A percentile compares a stretch with the other conserved stretches of the same genome.
Evolutionary conservation across 2,888 invertebrate species (phyloP).

Genomic region (Megamerina dolium): DNA sequence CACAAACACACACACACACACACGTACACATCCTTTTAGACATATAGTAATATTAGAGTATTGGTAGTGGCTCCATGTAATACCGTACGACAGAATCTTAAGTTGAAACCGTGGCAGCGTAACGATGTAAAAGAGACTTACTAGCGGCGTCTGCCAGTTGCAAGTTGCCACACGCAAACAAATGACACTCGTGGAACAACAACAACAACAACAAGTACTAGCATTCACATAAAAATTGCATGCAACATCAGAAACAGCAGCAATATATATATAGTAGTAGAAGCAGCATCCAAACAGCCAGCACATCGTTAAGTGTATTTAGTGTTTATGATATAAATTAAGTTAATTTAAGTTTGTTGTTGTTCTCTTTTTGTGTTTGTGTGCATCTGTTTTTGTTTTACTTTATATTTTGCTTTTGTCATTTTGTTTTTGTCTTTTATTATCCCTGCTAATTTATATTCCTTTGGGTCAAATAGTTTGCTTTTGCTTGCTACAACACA

Average conservation of each 20-base stretch:
- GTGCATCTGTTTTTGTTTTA: neutral
- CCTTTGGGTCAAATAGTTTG: too few species aligned
- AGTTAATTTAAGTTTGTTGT: slow-evolving; percentile 22
- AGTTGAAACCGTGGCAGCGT: too few species aligned
- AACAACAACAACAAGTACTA: slow-evolving; percentile 2
- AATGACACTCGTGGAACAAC: neutral
- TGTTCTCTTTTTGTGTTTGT: slow-evolving; percentile 7
- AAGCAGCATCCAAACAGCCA: slow-evolving; percentile 1
- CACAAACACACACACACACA: too few species aligned
- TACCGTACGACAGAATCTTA: too few species aligned
- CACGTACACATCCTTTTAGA: too few species aligned
- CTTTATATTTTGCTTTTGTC: neutral
- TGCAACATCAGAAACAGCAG: slow-evolving; percentile 3
- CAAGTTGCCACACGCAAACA: too few species aligned
- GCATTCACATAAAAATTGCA: neutral
- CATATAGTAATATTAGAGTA: too few species aligned
- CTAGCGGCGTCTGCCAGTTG: slow-evolving; percentile 8
- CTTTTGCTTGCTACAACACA: too few species aligned
- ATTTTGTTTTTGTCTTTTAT: neutral
- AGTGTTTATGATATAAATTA: slow-evolving; percentile 26
- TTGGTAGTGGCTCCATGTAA: too few species aligned
- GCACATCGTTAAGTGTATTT: slow-evolving; percentile 21
- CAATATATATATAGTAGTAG: too few species aligned
- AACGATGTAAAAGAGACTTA: slow-evolving; percentile 9
- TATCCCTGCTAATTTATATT: too few species aligned